Evolutionary conservation across 2,113 vertebrate species (phyloP).

Genomic region (Heterotis niloticus): DNA sequence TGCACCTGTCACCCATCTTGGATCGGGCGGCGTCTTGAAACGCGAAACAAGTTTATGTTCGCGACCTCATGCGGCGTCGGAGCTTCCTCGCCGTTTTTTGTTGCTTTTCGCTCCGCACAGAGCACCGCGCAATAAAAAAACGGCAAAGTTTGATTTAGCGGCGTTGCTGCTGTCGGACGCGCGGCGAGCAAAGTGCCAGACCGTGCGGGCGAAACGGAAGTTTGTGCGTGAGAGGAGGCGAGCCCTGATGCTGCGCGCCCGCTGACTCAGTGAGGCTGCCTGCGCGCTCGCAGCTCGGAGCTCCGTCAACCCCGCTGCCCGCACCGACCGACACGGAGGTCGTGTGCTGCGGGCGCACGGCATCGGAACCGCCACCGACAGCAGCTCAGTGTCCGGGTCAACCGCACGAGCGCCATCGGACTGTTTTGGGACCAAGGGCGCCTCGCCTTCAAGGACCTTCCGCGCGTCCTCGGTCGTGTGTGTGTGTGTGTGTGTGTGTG

Average conservation of each 20-base stretch:
- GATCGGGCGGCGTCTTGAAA: conserved; percentile 32
- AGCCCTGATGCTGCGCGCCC: no score
- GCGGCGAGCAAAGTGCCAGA: no score
- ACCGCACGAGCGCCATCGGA: conserved; percentile 36
- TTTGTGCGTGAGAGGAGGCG: no score
- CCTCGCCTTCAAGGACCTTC: conserved; percentile 29
- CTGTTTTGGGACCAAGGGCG: conserved; percentile 41
- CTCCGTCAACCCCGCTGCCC: conserved; percentile 12
- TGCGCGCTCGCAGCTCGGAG: no score
- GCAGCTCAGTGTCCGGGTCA: conserved; percentile 39
- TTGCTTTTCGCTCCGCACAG: conserved; percentile 52
- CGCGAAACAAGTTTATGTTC: conserved; percentile 17
- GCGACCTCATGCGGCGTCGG: conserved; percentile 65
- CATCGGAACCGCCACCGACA: conserved; percentile 10
- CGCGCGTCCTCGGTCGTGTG: conserved; percentile 22
- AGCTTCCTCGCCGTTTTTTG: conserved; percentile 49
- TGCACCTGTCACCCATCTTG: conserved; percentile 39
- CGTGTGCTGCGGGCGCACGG: background rate
- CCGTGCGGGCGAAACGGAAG: no score
- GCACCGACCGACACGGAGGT: conserved; percentile 18
- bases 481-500: no score
- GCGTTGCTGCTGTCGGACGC: no score
- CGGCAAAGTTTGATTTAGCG: no score
- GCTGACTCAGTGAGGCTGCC: no score
- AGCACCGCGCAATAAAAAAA: conserved; percentile 53